Conservation (phyloP, 1,140 invertebrate genomes). For the Euura saliciscinereae region DNA sequence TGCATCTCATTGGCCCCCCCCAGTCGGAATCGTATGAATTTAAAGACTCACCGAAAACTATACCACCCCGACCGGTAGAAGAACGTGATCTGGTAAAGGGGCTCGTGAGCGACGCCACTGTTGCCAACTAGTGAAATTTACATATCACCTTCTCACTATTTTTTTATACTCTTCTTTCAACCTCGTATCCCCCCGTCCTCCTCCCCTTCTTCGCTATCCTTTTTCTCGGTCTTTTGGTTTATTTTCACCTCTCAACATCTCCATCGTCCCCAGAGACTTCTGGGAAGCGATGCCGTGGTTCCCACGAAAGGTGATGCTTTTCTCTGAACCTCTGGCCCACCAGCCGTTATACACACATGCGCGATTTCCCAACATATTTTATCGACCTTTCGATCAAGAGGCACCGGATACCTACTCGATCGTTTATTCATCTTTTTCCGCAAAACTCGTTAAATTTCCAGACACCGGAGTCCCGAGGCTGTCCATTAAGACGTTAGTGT, state of each 20-base stretch:
- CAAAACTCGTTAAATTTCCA: background rate
- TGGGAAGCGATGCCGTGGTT: constrained; percentile 45
- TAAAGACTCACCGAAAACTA: constrained; percentile 9
- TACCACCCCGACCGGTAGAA: constrained; percentile 4
- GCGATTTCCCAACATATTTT: background rate
- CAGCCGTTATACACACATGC: background rate
- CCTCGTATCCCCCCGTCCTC: too few species aligned
- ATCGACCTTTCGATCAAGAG: background rate
- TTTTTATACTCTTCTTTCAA: too few species aligned
- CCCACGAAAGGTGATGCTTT: constrained; percentile 48
- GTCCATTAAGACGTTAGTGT: too few species aligned
- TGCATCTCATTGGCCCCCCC: constrained; percentile 42
- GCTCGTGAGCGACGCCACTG: constrained; percentile 25
- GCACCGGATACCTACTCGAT: background rate
- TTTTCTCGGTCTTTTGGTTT: constrained; percentile 15
- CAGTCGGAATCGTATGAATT: constrained; percentile 27
- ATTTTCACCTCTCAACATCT: constrained; percentile 24
- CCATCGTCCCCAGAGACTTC: constrained; percentile 33
- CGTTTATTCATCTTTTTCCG: background rate
- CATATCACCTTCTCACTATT: constrained; percentile 30
- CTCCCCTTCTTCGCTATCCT: constrained; percentile 8
- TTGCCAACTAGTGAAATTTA: constrained; percentile 38
- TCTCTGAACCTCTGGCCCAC: constrained; percentile 42
- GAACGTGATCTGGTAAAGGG: background rate
- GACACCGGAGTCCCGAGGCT: background rate